Percentiles rank a stretch among this genome's conserved stretches.
Evolutionary conservation across 2,113 vertebrate genomes (phyloP).

Genomic region (Semicossyphus pulcher): DNA sequence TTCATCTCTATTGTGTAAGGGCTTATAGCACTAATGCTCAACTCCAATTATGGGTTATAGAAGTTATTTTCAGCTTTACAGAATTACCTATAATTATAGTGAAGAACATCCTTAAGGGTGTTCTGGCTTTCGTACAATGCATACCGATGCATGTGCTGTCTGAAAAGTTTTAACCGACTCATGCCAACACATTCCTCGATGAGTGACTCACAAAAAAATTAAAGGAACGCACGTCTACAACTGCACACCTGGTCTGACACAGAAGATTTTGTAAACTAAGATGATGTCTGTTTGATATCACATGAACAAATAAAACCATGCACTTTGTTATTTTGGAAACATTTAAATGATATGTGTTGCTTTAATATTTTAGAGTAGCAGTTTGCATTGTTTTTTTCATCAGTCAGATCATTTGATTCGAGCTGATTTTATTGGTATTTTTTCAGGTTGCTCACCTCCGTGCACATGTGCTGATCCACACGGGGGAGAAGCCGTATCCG

Average conservation of each 20-base stretch:
- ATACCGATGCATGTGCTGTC: background rate
- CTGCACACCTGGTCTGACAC: background rate
- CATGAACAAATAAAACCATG: background rate
- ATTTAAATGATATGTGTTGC: background rate
- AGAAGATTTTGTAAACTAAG: background rate
- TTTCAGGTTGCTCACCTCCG: conserved; percentile 95
- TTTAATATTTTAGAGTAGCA: background rate
- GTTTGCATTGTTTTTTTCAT: background rate
- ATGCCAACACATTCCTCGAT: background rate
- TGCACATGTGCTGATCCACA: conserved; percentile 97
- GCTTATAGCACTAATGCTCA: background rate
- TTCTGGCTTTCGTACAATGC: conserved; percentile 4
- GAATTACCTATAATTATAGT: background rate
- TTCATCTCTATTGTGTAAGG: background rate
- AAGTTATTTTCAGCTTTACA: conserved; percentile 1
- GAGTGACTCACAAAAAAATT: background rate
- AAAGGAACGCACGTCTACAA: background rate
- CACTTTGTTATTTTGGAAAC: background rate
- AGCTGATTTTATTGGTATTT: background rate
- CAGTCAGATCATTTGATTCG: background rate
- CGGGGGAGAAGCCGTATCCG: conserved; percentile 97
- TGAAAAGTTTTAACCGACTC: background rate
- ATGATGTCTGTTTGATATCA: background rate
- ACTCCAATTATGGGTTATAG: conserved; percentile 7
- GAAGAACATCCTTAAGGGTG: background rate